Evolutionary conservation across 64 coral and sea anemone species (phyloP).

Genomic region (Montipora capricornis): DNA sequence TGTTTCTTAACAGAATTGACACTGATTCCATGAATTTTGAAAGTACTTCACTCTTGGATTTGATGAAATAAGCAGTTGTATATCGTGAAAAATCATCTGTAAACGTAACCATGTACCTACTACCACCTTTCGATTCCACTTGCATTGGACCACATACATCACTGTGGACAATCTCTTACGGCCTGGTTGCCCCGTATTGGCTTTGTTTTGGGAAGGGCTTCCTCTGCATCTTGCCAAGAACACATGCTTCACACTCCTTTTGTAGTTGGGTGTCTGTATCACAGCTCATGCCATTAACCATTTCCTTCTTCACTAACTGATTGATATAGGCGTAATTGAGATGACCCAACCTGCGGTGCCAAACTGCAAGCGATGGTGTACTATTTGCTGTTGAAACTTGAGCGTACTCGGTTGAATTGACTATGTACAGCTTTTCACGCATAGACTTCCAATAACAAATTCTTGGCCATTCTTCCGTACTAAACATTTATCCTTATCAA

Average conservation of each 20-base stretch:
- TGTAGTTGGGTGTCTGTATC: slow-evolving; percentile 37
- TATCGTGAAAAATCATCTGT: slow-evolving; percentile 82
- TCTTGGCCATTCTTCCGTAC: slow-evolving; percentile 61
- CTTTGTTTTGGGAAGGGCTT: slow-evolving; percentile 78
- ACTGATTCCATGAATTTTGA: slow-evolving; percentile 27
- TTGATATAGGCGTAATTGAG: slow-evolving; percentile 78
- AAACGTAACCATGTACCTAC: too few relatives aligned
- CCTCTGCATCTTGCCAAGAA: slow-evolving; percentile 81
- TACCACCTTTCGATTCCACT: too few relatives aligned
- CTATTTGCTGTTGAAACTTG: slow-evolving; percentile 45
- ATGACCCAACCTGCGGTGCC: slow-evolving; percentile 75
- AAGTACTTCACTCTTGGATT: slow-evolving; percentile 18
- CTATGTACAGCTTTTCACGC: neutral
- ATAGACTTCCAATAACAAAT: slow-evolving; percentile 66
- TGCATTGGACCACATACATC: slow-evolving; percentile 21
- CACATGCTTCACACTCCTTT: slow-evolving; percentile 73
- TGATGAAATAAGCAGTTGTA: slow-evolving; percentile 10
- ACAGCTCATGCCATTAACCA: slow-evolving; percentile 74
- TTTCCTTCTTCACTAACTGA: slow-evolving; percentile 71
- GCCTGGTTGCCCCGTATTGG: slow-evolving; percentile 78
- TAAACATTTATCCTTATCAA: slow-evolving; percentile 63
- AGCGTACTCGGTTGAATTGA: slow-evolving; percentile 65
- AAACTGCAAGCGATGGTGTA: slow-evolving; percentile 53
- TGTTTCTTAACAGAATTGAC: slow-evolving; percentile 32
- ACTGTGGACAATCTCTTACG: slow-evolving; percentile 78